These are phyloP conservation scores for Dipodomys stephensi DNA, from an alignment of 2,113 vertebrate genomes.

Conservation along the genomic window DNA sequence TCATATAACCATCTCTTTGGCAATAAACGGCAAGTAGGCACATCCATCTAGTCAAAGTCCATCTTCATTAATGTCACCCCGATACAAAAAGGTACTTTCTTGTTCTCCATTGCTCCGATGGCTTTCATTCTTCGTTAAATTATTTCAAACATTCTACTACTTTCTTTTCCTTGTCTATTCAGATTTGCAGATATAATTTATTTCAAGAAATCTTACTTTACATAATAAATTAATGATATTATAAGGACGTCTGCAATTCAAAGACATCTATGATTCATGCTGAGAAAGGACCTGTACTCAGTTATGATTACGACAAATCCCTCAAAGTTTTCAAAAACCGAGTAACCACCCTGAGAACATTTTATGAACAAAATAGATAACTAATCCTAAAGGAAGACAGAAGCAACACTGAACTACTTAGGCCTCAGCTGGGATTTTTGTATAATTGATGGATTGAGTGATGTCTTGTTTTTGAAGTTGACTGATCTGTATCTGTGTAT, in stretches of 20 bases:
- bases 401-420: slow-evolving; percentile 65
- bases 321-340: slow-evolving; percentile 83
- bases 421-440: slow-evolving; percentile 79
- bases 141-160: slow-evolving; percentile 49
- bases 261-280: slow-evolving; percentile 87
- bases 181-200: slow-evolving; percentile 88
- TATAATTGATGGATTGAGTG: slow-evolving; percentile 45
- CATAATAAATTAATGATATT: slow-evolving; percentile 89
- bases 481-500: not conserved
- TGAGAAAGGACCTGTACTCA: slow-evolving; percentile 85
- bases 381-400: slow-evolving; percentile 74
- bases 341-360: slow-evolving; percentile 85
- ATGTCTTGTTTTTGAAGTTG: not conserved
- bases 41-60: slow-evolving; percentile 77
- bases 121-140: slow-evolving; percentile 69
- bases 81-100: slow-evolving; percentile 67
- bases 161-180: slow-evolving; percentile 83
- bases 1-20: slow-evolving; percentile 77
- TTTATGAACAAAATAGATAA: slow-evolving; percentile 84
- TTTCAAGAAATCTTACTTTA: slow-evolving; percentile 84
- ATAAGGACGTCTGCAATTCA: slow-evolving; percentile 87
- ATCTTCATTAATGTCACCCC: slow-evolving; percentile 59
- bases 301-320: slow-evolving; percentile 87
- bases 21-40: slow-evolving; percentile 71
- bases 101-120: not conserved